These are phyloP conservation scores for Tapirus terrestris DNA, from an alignment of 2,113 vertebrate genomes.

Conservation along the genomic window DNA sequence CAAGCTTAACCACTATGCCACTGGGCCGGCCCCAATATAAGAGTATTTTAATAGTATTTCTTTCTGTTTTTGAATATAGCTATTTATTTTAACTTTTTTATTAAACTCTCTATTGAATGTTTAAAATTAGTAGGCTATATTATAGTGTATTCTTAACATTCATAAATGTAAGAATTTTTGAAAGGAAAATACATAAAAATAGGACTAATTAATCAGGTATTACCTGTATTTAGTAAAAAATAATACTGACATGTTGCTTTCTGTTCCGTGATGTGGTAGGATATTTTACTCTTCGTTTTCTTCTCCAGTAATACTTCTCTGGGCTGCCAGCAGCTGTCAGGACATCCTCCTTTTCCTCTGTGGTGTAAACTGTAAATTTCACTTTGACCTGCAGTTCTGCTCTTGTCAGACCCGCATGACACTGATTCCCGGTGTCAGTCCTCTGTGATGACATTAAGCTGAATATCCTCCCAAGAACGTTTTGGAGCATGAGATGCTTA, in stretches of 20 bases:
- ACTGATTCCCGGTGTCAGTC: background rate
- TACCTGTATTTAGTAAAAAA: background rate
- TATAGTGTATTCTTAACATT: background rate
- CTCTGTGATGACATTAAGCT: accelerated
- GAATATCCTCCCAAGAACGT: background rate
- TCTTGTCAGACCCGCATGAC: background rate
- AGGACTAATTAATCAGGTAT: background rate
- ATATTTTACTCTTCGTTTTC: background rate
- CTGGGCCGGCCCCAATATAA: background rate
- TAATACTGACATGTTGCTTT: background rate
- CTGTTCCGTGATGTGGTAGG: background rate
- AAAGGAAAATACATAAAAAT: background rate
- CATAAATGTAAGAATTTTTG: background rate
- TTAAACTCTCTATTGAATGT: background rate
- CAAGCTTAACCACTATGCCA: no score
- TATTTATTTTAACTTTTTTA: background rate
- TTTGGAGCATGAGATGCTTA: accelerated
- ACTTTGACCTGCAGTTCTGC: no score
- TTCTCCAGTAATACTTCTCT: accelerated
- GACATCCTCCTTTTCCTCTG: no score
- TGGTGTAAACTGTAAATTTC: background rate
- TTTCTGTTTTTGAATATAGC: background rate
- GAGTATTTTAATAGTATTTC: background rate
- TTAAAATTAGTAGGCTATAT: background rate
- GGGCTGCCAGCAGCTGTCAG: background rate